These are phyloP conservation scores for Trisateles emortualis DNA, from an alignment of 2,888 invertebrate species.

Conservation along the genomic window DNA sequence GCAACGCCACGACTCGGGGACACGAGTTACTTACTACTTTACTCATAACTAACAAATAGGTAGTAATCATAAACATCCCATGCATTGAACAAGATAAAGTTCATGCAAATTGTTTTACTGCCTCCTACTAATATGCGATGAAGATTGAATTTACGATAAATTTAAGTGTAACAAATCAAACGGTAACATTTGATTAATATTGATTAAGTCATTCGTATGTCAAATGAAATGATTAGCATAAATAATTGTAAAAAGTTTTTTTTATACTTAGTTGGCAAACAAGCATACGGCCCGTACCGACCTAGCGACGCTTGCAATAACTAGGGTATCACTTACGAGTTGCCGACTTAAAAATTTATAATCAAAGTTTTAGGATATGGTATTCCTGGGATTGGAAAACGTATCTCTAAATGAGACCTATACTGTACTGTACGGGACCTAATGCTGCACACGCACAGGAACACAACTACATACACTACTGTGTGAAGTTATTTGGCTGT, in stretches of 20 bases:
- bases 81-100: not conserved
- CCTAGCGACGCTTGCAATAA: no score
- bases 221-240: not conserved
- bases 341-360: no score
- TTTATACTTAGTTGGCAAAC: no score
- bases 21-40: conserved; percentile 31
- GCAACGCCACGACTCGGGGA: conserved; percentile 22
- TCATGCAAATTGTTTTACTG: conserved; percentile 3
- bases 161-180: conserved; percentile 1
- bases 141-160: not conserved
- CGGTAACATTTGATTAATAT: not conserved
- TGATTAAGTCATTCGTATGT: conserved; percentile 7
- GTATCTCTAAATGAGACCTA: no score
- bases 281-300: no score
- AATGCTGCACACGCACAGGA: no score
- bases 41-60: conserved; percentile 31
- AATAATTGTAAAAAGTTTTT: not conserved
- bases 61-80: conserved; percentile 36
- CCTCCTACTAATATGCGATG: not conserved
- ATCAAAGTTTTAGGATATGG: no score
- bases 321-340: no score
- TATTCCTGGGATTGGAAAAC: no score
- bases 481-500: no score
- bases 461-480: no score
- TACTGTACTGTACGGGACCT: no score